Conservation (phyloP, 1,140 invertebrate species). For the Wasmannia auropunctata region DNA sequence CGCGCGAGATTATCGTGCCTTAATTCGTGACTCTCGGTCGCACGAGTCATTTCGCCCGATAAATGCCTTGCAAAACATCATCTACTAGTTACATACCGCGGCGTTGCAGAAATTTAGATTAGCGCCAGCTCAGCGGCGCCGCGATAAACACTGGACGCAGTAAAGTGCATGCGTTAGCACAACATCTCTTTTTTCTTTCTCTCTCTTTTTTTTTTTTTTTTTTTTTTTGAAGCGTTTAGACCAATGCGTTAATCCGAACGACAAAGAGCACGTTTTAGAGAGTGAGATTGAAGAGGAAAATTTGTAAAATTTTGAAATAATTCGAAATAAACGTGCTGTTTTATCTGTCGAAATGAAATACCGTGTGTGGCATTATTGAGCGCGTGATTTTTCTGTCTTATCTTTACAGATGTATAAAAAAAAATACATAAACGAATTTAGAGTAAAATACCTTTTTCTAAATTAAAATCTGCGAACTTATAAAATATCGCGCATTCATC, state of each 20-base stretch:
- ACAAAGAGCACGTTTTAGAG: background rate
- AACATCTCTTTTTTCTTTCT: background rate
- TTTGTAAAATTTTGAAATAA: background rate
- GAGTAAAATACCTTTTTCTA: background rate
- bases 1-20: conserved; percentile 59
- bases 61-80: conserved; percentile 11
- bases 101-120: conserved; percentile 19
- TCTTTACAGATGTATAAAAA: background rate
- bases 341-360: background rate
- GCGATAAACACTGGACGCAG: conserved; percentile 12
- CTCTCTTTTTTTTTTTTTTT: background rate
- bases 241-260: background rate
- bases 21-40: conserved; percentile 56
- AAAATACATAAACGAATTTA: background rate
- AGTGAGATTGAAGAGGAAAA: background rate
- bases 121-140: background rate
- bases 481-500: background rate
- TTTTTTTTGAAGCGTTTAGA: background rate
- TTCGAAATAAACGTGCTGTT: background rate
- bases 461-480: background rate
- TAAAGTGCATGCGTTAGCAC: background rate
- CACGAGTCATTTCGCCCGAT: conserved; percentile 1
- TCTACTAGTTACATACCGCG: conserved; percentile 3
- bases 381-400: background rate
- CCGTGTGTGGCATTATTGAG: background rate